These are phyloP conservation scores for Poecilia wingei DNA, from an alignment of 2,797 vertebrate species.

Conservation along the genomic window DNA sequence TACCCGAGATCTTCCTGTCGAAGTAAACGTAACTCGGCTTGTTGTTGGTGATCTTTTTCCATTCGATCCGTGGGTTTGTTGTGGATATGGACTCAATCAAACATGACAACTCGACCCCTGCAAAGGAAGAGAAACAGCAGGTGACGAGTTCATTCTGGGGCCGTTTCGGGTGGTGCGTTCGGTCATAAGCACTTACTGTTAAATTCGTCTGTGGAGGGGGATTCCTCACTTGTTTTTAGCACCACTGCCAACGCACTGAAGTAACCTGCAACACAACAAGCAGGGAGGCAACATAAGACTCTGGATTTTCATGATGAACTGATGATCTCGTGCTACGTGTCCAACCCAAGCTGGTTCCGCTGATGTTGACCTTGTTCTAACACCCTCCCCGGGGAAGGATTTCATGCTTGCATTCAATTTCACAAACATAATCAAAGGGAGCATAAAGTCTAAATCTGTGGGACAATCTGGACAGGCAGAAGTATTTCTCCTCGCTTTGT, in stretches of 20 bases:
- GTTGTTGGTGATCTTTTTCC: slow-evolving; percentile 93
- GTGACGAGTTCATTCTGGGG: not conserved
- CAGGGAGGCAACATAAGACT: slow-evolving; percentile 39
- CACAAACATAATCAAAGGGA: slow-evolving; percentile 59
- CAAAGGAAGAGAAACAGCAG: slow-evolving; percentile 9
- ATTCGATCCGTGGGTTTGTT: slow-evolving; percentile 90
- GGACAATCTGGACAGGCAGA: slow-evolving; percentile 36
- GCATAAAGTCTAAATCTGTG: slow-evolving; percentile 28
- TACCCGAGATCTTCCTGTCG: slow-evolving; percentile 89
- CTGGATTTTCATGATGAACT: slow-evolving; percentile 35
- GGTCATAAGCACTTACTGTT: slow-evolving; percentile 85
- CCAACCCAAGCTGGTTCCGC: slow-evolving; percentile 43
- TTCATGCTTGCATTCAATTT: slow-evolving; percentile 49
- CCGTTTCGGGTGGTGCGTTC: not conserved
- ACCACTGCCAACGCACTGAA: slow-evolving; percentile 84
- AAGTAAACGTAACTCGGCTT: slow-evolving; percentile 94
- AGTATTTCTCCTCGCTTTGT: slow-evolving; percentile 48
- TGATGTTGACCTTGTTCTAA: slow-evolving; percentile 35
- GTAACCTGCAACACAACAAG: slow-evolving; percentile 82
- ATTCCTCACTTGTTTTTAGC: slow-evolving; percentile 84
- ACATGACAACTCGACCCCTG: slow-evolving; percentile 92
- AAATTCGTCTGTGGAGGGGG: slow-evolving; percentile 93
- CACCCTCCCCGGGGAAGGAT: slow-evolving; percentile 37
- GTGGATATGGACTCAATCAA: slow-evolving; percentile 91
- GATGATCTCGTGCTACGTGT: slow-evolving; percentile 38